Evolutionary conservation across 1,140 invertebrate species (phyloP).

Genomic region (Drosophila sulfurigaster): DNA sequence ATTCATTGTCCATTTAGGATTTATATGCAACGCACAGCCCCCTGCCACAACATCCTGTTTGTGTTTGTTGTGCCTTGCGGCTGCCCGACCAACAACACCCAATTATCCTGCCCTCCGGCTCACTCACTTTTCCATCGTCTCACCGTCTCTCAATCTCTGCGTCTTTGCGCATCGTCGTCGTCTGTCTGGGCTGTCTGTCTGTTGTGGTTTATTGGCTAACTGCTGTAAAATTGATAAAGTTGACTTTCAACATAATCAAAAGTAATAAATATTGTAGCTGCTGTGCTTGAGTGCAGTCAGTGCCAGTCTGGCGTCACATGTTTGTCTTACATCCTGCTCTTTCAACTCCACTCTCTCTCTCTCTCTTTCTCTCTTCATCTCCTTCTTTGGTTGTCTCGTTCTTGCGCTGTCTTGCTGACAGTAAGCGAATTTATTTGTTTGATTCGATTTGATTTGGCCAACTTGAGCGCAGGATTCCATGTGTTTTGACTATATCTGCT

Average conservation of each 20-base stretch:
- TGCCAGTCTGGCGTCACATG: constrained; percentile 70
- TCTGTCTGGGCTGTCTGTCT: constrained; percentile 45
- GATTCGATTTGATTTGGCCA: constrained; percentile 71
- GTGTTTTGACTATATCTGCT: constrained; percentile 44
- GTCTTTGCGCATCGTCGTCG: background rate
- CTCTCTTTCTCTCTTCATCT: background rate
- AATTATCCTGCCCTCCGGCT: constrained; percentile 16
- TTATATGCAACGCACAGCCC: constrained; percentile 67
- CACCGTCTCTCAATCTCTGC: background rate
- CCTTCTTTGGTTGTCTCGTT: background rate
- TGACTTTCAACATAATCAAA: constrained; percentile 83
- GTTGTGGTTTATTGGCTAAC: constrained; percentile 80
- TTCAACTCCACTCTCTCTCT: background rate
- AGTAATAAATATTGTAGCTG: constrained; percentile 82
- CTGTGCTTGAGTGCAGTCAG: constrained; percentile 78
- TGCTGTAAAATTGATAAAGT: constrained; percentile 83
- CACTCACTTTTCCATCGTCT: background rate
- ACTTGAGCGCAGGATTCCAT: constrained; percentile 38
- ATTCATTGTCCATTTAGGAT: constrained; percentile 83
- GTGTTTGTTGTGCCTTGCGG: constrained; percentile 36
- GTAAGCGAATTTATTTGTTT: constrained; percentile 63
- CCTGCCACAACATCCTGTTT: constrained; percentile 27
- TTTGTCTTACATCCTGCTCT: constrained; percentile 14
- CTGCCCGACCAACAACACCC: constrained; percentile 21
- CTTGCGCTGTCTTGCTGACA: constrained; percentile 7